Evolutionary conservation across 2,797 vertebrate genomes (phyloP).

Genomic region (Chromobotia macracanthus): DNA sequence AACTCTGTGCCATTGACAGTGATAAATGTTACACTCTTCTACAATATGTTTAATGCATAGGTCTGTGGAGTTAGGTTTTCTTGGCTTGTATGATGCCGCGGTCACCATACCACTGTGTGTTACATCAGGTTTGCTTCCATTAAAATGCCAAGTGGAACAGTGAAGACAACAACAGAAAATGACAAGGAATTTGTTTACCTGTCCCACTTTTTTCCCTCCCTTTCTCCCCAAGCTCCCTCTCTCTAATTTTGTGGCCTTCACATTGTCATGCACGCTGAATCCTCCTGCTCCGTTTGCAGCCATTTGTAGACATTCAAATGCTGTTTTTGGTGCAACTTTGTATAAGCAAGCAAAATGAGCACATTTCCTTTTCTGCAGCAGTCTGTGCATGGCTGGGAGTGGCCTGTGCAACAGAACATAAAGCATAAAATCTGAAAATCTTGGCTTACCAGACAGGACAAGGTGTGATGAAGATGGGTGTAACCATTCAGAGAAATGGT

Average conservation of each 20-base stretch:
- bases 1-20: slow-evolving; percentile 98
- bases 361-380: not conserved
- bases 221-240: slow-evolving; percentile 20
- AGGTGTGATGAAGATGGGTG: slow-evolving; percentile 43
- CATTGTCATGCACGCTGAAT: slow-evolving; percentile 40
- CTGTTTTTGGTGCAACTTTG: not conserved
- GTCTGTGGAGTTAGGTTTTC: slow-evolving; percentile 88
- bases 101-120: slow-evolving; percentile 81
- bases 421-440: slow-evolving; percentile 56
- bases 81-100: slow-evolving; percentile 80
- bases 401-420: slow-evolving; percentile 2
- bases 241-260: slow-evolving; percentile 54
- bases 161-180: slow-evolving; percentile 83
- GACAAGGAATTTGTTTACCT: slow-evolving; percentile 85
- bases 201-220: slow-evolving; percentile 74
- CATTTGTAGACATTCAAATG: not conserved
- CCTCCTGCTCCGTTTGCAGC: not conserved
- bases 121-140: slow-evolving; percentile 85
- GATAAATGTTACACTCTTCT: slow-evolving; percentile 99
- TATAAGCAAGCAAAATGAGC: not conserved
- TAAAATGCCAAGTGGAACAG: slow-evolving; percentile 87
- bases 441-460: slow-evolving; percentile 57
- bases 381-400: slow-evolving; percentile 13
- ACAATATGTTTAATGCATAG: slow-evolving; percentile 99
- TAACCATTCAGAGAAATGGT: slow-evolving; percentile 45